Base-by-base conservation (phyloP, 2,113 vertebrate species). In the Malurus alboscapulatus region DNA sequence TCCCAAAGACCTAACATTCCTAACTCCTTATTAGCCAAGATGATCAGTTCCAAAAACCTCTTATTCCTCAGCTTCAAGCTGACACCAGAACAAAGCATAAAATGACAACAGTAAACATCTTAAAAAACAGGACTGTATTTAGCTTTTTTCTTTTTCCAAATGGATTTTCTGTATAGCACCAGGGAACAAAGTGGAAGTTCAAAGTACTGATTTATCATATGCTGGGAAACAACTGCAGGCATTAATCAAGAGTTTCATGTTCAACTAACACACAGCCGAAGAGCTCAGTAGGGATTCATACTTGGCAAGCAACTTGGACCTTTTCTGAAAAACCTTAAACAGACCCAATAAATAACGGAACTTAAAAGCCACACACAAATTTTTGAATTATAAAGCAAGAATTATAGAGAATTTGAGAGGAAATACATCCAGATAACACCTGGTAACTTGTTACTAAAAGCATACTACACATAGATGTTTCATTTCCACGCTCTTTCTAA, bases 381-480 rank as follows among this genome's bases (percentile, higher is more conserved):
- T 42, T 73, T 50, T 67, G 4, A 91, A 17, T 38, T 54, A 22
- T 0, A 68, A 87, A 78, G 19, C 40, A 75, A 32, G 11, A 25
- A 75, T 48, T 47, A 45, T 0, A 44, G 24, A 57, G 44, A 78
- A 51, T 36, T 66, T 50, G 40, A 74, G 30, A 38, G 58, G 68
- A 66, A 62, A 74, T 14, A 48, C 7, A 80, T 18, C 10, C 7
- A 36, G 19, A 34, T 38, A 21, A 6, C 2, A 48, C n/a, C 24
- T 14, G 30, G 55, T 17, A 25, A 47, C 13, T 68, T 65, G 45
- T 57, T 87, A 81, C 30, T 68, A 40, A 27, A 87, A 84, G n/a
- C 22, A n/a, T 10, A 16, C 9, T 40, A 38, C 8, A 50, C 0
- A 0, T 2, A 58, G 12, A 42, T 17, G 11, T 40, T 87, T 68